Evolutionary conservation across 2,797 vertebrate genomes (phyloP).

Genomic region (Coregonus ussuriensis): DNA sequence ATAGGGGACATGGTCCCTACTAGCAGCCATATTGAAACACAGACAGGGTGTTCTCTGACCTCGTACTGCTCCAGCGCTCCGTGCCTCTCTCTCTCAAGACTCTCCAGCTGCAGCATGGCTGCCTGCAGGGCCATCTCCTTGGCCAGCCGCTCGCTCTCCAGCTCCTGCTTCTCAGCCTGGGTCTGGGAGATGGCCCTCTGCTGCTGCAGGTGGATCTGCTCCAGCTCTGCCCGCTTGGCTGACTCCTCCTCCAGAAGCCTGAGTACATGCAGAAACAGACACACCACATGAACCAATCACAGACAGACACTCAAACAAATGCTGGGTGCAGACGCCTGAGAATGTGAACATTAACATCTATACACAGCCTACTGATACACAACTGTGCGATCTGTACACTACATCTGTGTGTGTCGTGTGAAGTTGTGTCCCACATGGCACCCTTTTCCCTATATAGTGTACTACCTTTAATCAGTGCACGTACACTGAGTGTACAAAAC

Average conservation of each 20-base stretch:
- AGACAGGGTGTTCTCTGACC: constrained; percentile 66
- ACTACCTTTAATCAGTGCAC: no score
- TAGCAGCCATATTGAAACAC: not conserved
- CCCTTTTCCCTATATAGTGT: no score
- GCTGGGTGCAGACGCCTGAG: no score
- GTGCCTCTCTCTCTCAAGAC: constrained; percentile 83
- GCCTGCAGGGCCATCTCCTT: constrained; percentile 86
- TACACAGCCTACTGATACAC: no score
- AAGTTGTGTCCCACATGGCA: no score
- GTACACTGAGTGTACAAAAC: no score
- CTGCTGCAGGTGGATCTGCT: constrained; percentile 88
- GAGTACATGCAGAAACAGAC: constrained; percentile 15
- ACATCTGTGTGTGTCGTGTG: no score
- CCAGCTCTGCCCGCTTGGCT: constrained; percentile 85
- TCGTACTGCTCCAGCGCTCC: constrained; percentile 86
- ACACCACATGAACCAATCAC: not conserved
- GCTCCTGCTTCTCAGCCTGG: constrained; percentile 88
- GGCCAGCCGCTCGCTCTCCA: constrained; percentile 78
- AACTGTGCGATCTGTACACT: no score
- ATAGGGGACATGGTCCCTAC: not conserved
- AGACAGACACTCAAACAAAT: constrained; percentile 4
- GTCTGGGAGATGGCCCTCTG: constrained; percentile 86
- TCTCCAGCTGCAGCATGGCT: constrained; percentile 85
- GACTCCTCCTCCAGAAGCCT: constrained; percentile 92
- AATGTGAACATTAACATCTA: no score